Evolutionary conservation across 2,888 invertebrate genomes (phyloP).

Genomic region (Tortrix viridana): DNA sequence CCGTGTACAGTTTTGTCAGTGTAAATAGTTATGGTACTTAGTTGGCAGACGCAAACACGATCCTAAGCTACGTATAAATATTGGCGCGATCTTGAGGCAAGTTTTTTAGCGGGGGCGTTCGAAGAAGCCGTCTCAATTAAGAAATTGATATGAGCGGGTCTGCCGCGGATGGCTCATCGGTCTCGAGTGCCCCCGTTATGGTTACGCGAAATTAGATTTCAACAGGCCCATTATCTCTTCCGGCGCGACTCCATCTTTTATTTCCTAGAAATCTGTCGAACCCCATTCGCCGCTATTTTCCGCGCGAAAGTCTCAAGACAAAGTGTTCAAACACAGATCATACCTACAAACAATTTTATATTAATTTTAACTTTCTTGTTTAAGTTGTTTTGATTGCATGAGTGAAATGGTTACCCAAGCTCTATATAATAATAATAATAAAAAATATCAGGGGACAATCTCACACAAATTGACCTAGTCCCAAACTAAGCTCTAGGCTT

Average conservation of each 20-base stretch:
- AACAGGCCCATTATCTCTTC: slow-evolving; percentile 79
- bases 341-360: too few relatives aligned
- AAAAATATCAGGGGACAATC: too few relatives aligned
- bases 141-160: slow-evolving; percentile 80
- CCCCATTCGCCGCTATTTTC: slow-evolving; percentile 41
- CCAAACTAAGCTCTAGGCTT: too few relatives aligned
- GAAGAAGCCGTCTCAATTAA: slow-evolving; percentile 75
- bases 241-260: slow-evolving; percentile 69
- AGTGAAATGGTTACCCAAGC: too few relatives aligned
- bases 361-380: too few relatives aligned
- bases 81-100: slow-evolving; percentile 30
- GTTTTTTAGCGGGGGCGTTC: slow-evolving; percentile 62
- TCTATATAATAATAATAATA: too few relatives aligned
- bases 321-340: too few relatives aligned
- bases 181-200: slow-evolving; percentile 77
- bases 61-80: slow-evolving; percentile 32
- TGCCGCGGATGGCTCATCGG: slow-evolving; percentile 81
- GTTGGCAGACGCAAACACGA: background rate
- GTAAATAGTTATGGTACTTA: too few relatives aligned
- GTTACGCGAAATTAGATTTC: slow-evolving; percentile 85
- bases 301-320: slow-evolving; percentile 10
- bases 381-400: too few relatives aligned
- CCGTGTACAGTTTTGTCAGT: too few relatives aligned
- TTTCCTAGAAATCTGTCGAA: slow-evolving; percentile 68
- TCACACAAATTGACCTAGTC: too few relatives aligned